Percentiles rank a stretch among this genome's conserved stretches.
These are phyloP conservation scores for Ceratina japonica DNA, from an alignment of 1,140 invertebrate genomes.

Conservation along the genomic window DNA sequence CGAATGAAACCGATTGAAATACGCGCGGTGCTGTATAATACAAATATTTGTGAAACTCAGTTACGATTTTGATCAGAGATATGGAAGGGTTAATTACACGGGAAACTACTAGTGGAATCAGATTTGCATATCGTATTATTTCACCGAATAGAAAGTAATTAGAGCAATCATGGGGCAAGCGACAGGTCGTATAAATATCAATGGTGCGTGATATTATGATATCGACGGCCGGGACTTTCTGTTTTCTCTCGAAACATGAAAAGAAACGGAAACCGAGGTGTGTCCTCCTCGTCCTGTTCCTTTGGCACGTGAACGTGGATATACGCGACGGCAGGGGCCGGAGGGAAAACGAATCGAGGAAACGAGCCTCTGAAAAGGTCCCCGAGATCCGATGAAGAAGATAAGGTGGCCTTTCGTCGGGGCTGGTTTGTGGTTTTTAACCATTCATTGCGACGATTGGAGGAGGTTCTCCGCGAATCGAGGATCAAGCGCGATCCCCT, in stretches of 20 bases:
- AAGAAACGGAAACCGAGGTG: neutral
- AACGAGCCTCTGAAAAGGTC: conserved; percentile 52
- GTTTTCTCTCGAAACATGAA: conserved; percentile 2
- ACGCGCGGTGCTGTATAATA: too few species aligned
- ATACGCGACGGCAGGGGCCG: neutral
- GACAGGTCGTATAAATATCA: conserved; percentile 1
- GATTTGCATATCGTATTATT: neutral
- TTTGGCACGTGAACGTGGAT: conserved; percentile 24
- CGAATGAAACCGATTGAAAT: neutral
- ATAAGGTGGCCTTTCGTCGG: conserved; percentile 48
- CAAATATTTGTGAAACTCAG: too few species aligned
- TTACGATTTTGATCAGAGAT: too few species aligned
- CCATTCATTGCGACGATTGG: conserved; percentile 47
- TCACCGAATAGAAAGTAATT: conserved; percentile 7
- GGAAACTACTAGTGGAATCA: neutral
- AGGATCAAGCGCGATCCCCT: conserved; percentile 16
- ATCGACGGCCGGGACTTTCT: neutral
- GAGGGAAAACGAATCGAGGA: conserved; percentile 47
- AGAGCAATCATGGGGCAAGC: neutral
- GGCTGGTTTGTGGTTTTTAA: conserved; percentile 61
- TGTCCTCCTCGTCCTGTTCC: neutral
- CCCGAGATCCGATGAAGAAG: conserved; percentile 36
- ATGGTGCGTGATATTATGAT: neutral
- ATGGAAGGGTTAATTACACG: neutral
- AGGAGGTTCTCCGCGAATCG: conserved; percentile 34